Percentiles rank a stretch among this genome's conserved stretches.
Conservation (phyloP, 2,888 invertebrate genomes). For the Caenorhabditis becei region DNA sequence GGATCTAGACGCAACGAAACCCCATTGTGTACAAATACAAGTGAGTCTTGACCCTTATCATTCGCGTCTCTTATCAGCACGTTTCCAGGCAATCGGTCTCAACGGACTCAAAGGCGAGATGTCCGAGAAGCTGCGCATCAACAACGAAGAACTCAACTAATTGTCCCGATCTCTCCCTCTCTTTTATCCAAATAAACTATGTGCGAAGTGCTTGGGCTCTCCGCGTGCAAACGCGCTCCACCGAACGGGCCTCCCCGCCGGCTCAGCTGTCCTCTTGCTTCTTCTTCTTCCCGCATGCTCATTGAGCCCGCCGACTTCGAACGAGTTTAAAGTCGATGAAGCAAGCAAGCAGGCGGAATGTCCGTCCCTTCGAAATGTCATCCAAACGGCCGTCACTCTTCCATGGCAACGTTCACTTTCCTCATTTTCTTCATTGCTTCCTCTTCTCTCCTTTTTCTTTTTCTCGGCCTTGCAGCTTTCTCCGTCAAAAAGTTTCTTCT, state of each 20-base stretch:
- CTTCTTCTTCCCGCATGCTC: constrained; percentile 45
- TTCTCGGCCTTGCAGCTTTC: too few relatives aligned
- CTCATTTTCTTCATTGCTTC: constrained; percentile 1
- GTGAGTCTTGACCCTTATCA: constrained; percentile 12
- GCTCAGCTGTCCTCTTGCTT: constrained; percentile 26
- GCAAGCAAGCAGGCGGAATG: constrained; percentile 6
- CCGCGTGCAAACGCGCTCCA: constrained; percentile 43
- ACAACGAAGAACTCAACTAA: constrained; percentile 4
- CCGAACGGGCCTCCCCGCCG: constrained; percentile 6
- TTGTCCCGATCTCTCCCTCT: neutral
- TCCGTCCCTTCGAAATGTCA: neutral
- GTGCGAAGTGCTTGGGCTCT: constrained; percentile 6
- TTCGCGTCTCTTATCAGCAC: neutral
- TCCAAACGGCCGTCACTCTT: neutral
- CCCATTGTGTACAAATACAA: constrained; percentile 45
- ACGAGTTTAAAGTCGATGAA: constrained; percentile 50
- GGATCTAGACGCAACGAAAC: constrained; percentile 28
- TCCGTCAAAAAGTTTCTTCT: neutral
- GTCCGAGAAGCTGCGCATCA: constrained; percentile 44
- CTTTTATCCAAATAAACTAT: constrained; percentile 28
- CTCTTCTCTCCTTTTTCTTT: neutral
- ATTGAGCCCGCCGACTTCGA: constrained; percentile 41
- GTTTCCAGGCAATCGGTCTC: constrained; percentile 52
- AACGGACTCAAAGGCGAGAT: constrained; percentile 25
- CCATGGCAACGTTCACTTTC: neutral